Conservation (phyloP, 2,113 vertebrate species). For the Poicephalus gulielmi region DNA sequence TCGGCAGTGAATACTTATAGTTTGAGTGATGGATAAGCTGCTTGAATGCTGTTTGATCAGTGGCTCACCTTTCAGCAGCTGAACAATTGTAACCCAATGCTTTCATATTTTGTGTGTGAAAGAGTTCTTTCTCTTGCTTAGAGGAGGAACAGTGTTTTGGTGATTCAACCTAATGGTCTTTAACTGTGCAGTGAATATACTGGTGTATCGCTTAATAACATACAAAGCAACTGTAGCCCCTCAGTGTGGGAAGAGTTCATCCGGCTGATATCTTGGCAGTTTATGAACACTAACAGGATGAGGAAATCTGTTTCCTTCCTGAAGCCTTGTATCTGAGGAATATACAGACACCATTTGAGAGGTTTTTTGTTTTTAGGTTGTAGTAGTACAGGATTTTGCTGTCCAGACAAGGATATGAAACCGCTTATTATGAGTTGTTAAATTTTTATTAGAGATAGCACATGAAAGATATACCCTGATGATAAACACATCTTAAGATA, state of each 20-base stretch:
- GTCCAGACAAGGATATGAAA: neutral
- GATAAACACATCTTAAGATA: neutral
- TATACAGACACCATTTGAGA: conserved; percentile 47
- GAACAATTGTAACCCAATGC: neutral
- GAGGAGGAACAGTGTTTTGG: neutral
- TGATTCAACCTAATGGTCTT: neutral
- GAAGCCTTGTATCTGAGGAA: conserved; percentile 65
- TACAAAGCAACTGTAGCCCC: neutral
- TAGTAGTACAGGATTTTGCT: neutral
- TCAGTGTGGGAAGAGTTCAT: conserved; percentile 54
- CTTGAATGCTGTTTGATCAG: neutral
- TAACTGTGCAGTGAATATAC: neutral
- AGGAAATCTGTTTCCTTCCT: conserved; percentile 86
- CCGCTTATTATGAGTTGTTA: neutral
- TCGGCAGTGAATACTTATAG: neutral
- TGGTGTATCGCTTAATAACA: neutral
- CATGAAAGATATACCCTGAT: neutral
- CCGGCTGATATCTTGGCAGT: conserved; percentile 50
- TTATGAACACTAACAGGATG: conserved; percentile 63
- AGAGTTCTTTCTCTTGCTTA: neutral
- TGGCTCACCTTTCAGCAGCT: neutral
- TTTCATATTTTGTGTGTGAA: neutral
- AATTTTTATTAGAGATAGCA: neutral
- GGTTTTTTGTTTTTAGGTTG: neutral
- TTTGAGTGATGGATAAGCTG: neutral